Percentiles rank a stretch among this genome's conserved stretches.
Conservation (phyloP, 1,140 invertebrate species). For the Zophobas atratus region DNA sequence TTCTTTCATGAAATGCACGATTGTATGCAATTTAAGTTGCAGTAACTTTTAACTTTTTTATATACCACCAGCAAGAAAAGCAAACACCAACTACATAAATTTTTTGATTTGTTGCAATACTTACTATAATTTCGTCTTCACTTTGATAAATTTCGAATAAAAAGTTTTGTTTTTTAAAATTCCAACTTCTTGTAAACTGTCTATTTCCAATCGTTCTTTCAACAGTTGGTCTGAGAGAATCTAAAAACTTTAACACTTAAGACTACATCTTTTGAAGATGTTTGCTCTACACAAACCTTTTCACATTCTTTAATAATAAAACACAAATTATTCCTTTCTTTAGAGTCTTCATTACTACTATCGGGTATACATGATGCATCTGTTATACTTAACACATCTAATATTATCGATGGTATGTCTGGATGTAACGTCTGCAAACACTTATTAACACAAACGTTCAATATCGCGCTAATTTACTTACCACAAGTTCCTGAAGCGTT, state of each 20-base stretch:
- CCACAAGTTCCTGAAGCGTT: constrained; percentile 78
- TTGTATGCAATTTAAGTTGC: too few species aligned
- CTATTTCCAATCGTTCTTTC: constrained; percentile 94
- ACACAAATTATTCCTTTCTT: constrained; percentile 82
- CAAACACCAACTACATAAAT: not conserved
- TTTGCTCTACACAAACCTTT: constrained; percentile 69
- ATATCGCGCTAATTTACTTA: constrained; percentile 66
- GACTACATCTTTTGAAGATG: constrained; percentile 7
- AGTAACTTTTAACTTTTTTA: too few species aligned
- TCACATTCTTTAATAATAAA: constrained; percentile 84
- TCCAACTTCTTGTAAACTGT: constrained; percentile 93
- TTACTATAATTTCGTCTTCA: constrained; percentile 98
- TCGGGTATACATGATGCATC: constrained; percentile 78
- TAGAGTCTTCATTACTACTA: constrained; percentile 73
- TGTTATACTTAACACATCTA: constrained; percentile 84
- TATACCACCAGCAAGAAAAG: not conserved
- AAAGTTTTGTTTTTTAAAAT: constrained; percentile 93
- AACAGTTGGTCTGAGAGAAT: constrained; percentile 88
- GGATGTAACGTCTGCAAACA: constrained; percentile 76
- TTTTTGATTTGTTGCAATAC: constrained; percentile 68
- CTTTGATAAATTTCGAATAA: constrained; percentile 97
- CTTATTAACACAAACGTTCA: constrained; percentile 7
- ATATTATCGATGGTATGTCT: constrained; percentile 82
- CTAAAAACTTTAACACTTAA: constrained; percentile 64
- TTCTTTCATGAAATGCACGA: too few species aligned